Base-by-base conservation (phyloP, 2,113 vertebrate species). In the Amphilophus citrinellus region DNA sequence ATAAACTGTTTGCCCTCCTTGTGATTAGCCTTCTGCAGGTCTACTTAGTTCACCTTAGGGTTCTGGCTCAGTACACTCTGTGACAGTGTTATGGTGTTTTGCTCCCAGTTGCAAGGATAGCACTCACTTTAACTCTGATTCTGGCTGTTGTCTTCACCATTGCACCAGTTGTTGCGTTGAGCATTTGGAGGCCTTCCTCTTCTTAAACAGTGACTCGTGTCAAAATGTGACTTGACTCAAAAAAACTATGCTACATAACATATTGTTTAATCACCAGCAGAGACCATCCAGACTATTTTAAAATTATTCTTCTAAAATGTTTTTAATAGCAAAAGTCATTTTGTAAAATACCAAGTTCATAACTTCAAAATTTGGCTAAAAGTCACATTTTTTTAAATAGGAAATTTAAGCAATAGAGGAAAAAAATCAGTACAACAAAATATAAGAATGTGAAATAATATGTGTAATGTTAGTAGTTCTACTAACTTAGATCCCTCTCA, bases 51-150 rank as follows among this genome's bases (percentile, higher is more conserved):
- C 44, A 50, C 44, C 44, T 73, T 50, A 32, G 6, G 10, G 66
- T 53, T 73, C 18, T 73, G 66, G 66, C 13, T 73, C 27, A 53
- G 32, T 73, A 53, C 32, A 32, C 66, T 10, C 5, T 32, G 44
- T 73, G 66, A n/a, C 20, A 57, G 7, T 57, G 66, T 71, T 73
- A 73, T 47, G 50, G 24, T 53, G 66, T 73, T 53, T 73, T 53
- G 66, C 10, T 73, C 20, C 24, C 27, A 73, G 24, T 71, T 30
- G 24, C 44, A 71, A 71, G 30, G 66, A 73, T 53, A 53, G 27
- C 27, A 32, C 9, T 50, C 5, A 53, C 17, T 32, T 53, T n/a
- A n/a, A 9, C 17, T 53, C 44, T 73, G 17, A 73, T 53, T 73
- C 27, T 32, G 66, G 66, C 27, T 53, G 66, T 2, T 14, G 6